Percentiles rank a stretch among this genome's conserved stretches.
Evolutionary conservation across 1,140 invertebrate genomes (phyloP).

Genomic region (Drosophila orena): DNA sequence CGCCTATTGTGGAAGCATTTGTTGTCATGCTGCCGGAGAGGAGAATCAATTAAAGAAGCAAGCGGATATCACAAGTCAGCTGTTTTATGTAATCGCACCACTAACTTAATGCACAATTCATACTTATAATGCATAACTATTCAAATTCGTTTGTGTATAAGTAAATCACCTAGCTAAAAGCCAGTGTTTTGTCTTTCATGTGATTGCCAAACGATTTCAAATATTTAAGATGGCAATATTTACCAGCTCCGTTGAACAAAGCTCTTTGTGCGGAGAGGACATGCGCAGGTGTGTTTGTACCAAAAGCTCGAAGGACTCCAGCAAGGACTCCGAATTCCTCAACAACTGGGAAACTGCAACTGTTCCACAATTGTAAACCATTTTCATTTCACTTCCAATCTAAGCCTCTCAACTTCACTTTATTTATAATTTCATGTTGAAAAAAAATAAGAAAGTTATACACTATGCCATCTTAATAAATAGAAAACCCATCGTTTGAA

Average conservation of each 20-base stretch:
- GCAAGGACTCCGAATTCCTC: conserved; percentile 11
- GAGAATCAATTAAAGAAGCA: not conserved
- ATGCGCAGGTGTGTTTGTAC: conserved; percentile 15
- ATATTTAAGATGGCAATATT: not conserved
- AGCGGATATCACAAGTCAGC: not conserved
- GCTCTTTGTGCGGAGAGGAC: conserved; percentile 14
- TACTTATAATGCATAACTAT: no score
- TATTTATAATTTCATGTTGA: conserved; percentile 18
- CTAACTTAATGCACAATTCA: not conserved
- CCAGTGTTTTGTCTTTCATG: no score
- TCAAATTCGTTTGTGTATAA: no score
- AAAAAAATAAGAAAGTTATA: conserved; percentile 16
- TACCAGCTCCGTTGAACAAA: not conserved
- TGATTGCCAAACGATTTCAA: not conserved
- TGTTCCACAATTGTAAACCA: not conserved
- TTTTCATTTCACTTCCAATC: not conserved
- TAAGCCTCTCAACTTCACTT: not conserved
- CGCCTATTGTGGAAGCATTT: not conserved
- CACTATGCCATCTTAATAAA: conserved; percentile 6
- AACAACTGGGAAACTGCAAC: not conserved
- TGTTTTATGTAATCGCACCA: conserved; percentile 11
- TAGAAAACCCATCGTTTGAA: not conserved
- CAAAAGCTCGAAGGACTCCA: not conserved
- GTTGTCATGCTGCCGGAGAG: conserved; percentile 17
- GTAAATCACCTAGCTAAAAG: no score